phyloP scores from a whole-genome alignment of 2,797 vertebrate species.

The Threskiornis aethiopicus region DNA sequence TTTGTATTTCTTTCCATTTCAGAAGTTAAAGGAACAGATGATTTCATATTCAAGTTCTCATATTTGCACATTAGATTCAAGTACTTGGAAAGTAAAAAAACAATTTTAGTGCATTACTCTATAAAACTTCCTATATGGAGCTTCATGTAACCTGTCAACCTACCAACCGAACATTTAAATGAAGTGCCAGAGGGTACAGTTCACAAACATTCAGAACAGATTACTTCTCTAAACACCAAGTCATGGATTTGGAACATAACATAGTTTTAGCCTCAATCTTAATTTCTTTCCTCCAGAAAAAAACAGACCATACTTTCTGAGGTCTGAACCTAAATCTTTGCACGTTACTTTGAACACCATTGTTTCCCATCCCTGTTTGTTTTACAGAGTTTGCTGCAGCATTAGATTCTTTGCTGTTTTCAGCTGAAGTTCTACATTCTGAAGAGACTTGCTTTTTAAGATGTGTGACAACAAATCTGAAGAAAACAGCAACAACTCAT shows the following conservation, averaged over 20 bases:
- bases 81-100: background rate
- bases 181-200: background rate
- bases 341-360: background rate
- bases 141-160: background rate
- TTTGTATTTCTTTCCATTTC: background rate
- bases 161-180: background rate
- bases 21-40: background rate
- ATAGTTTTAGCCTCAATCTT: background rate
- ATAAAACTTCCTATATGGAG: background rate
- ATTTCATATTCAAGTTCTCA: background rate
- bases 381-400: background rate
- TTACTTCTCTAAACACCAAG: background rate
- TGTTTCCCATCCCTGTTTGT: background rate
- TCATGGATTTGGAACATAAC: background rate
- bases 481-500: background rate
- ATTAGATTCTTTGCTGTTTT: background rate
- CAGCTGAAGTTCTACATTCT: background rate
- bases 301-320: background rate
- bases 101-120: background rate
- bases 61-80: background rate
- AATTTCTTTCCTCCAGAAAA: background rate
- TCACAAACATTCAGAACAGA: background rate
- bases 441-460: background rate
- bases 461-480: background rate
- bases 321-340: background rate